Evolutionary conservation across 2,888 invertebrate genomes (phyloP), one percentile per base, ranked within the genome.

Genomic region (Leptinotarsa juncta): DNA sequence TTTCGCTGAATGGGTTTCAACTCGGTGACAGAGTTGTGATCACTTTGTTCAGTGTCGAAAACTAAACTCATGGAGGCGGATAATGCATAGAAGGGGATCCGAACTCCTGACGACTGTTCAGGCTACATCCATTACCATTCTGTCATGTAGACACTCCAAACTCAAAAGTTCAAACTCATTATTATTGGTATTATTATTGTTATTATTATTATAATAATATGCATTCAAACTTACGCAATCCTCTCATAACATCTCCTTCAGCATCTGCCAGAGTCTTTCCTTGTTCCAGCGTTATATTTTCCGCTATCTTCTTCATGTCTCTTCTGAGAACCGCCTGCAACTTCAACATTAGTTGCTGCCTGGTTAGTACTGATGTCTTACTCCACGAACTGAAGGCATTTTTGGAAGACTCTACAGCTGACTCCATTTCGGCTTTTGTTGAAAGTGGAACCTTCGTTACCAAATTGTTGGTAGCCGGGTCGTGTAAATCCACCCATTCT

Each of bases 261-360:
- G 99, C 99, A 89, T 99, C 99, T 15, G 94, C 93, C 78, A 97
- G 89, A 0, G 99, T 99, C 88, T 99, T 99, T 72, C 99, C 99
- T 89, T 99, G 99, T 87, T 99, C 99, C 81, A 91, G 89, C 2
- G 99, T 99, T 77, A 99, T 96, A 87, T 94, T 96, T 79, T 94
- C 93, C 0, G 99, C 98, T 80, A 99, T 88, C 86, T 94, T 94
- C 89, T 94, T 93, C 91, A 97, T 94, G 86, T 98, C 97, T 68
- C 94, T 92, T 85, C 95, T 93, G 83, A 98, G 93, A 50, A 97
- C 90, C 49, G 94, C 93, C 84, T 97, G 97, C 80, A 93, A 90
- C 87, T 93, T 92, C 81, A 86, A 87, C 88, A 89, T 88, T 23
- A 88, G 73, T 88, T 97, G 97, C 86, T 99, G 98, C 60, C 99